Conservation (phyloP, 2,888 invertebrate species). For the Agrenia bidenticulata region DNA sequence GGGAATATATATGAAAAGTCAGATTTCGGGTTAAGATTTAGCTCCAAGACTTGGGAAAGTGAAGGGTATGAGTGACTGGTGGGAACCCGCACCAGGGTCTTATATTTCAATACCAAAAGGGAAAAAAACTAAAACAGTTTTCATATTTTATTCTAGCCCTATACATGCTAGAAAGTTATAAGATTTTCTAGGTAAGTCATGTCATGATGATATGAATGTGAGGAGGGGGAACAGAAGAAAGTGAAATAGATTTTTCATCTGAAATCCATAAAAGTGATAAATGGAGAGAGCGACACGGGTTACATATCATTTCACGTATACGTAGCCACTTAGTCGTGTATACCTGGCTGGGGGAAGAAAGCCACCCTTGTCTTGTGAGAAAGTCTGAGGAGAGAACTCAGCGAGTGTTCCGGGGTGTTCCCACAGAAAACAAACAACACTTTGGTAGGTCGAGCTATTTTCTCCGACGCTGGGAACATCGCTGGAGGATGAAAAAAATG, state of each 20-base stretch:
- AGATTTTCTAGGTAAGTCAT: neutral
- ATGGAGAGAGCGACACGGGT: slow-evolving; percentile 43
- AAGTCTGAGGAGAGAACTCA: too few relatives aligned
- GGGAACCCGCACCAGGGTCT: neutral
- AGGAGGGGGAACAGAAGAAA: neutral
- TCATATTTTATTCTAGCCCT: neutral
- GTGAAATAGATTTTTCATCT: slow-evolving; percentile 50
- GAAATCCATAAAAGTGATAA: slow-evolving; percentile 52
- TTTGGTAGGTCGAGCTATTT: too few relatives aligned
- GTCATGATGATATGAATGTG: neutral
- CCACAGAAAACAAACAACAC: too few relatives aligned
- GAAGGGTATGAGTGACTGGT: slow-evolving; percentile 13
- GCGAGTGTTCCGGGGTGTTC: too few relatives aligned
- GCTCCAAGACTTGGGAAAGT: neutral
- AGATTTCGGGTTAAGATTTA: neutral
- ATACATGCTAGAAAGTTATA: neutral
- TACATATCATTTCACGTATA: slow-evolving; percentile 46
- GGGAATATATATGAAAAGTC: too few relatives aligned
- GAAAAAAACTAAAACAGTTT: neutral
- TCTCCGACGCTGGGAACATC: too few relatives aligned
- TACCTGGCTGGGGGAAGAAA: too few relatives aligned
- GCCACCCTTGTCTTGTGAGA: too few relatives aligned
- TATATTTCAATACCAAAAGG: slow-evolving; percentile 12
- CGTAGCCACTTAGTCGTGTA: too few relatives aligned
- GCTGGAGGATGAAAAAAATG: slow-evolving; percentile 13